Percentiles rank a stretch among this genome's conserved stretches.
These are phyloP conservation scores for Epizoanthus illoricatus DNA, from an alignment of 92 coral and sea anemone genomes.

Conservation along the genomic window DNA sequence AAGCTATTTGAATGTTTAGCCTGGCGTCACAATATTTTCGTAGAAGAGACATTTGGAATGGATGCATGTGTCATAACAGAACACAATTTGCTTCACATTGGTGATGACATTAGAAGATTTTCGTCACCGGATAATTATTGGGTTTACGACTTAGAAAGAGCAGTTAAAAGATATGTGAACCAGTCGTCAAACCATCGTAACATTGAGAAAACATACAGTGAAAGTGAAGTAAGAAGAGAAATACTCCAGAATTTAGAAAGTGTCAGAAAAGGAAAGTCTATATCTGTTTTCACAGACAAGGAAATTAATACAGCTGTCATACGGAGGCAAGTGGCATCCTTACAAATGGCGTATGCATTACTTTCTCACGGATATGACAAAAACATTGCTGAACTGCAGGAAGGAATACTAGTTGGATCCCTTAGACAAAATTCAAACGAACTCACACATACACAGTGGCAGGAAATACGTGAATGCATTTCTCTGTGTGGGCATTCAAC, in stretches of 20 bases:
- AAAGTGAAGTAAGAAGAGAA: slow-evolving; percentile 57
- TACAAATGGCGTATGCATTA: slow-evolving; percentile 37
- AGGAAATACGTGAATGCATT: slow-evolving; percentile 20
- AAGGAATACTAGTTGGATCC: slow-evolving; percentile 22
- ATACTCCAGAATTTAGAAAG: slow-evolving; percentile 54
- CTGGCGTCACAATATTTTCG: slow-evolving; percentile 55
- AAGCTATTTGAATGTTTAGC: slow-evolving; percentile 52
- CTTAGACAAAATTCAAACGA: not conserved
- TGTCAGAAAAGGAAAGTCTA: slow-evolving; percentile 21
- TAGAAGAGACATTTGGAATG: slow-evolving; percentile 55
- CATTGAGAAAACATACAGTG: slow-evolving; percentile 58
- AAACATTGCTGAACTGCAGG: not conserved
- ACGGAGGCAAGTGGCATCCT: slow-evolving; percentile 42
- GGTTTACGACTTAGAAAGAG: slow-evolving; percentile 63
- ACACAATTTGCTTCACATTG: slow-evolving; percentile 60
- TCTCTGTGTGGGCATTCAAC: not conserved
- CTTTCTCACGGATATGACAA: slow-evolving; percentile 35
- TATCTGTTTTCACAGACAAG: slow-evolving; percentile 34
- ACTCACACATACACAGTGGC: not conserved
- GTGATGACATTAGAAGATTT: slow-evolving; percentile 47
- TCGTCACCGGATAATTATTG: slow-evolving; percentile 64
- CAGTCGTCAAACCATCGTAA: slow-evolving; percentile 44
- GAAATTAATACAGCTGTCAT: slow-evolving; percentile 50
- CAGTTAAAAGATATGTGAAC: slow-evolving; percentile 63
- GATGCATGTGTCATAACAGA: slow-evolving; percentile 57